Percentiles rank a stretch among this genome's conserved stretches.
These are phyloP conservation scores for Acromyrmex echinatior DNA, from an alignment of 1,140 invertebrate genomes.

Conservation along the genomic window DNA sequence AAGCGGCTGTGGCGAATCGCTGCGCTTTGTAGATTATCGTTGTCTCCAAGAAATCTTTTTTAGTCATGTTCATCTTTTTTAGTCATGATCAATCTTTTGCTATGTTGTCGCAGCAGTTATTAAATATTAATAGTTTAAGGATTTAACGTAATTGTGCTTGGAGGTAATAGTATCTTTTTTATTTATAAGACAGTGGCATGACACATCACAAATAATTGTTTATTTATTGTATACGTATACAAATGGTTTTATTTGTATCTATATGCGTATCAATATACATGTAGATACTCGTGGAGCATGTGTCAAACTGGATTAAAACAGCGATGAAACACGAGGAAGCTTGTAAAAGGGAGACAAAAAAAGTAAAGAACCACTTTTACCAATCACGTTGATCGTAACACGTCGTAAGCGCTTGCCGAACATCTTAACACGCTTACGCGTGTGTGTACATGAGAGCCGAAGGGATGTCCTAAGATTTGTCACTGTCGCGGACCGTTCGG, in stretches of 20 bases:
- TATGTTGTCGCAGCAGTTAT: background rate
- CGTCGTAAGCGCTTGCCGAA: conserved; percentile 5
- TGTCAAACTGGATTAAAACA: conserved; percentile 53
- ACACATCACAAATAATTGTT: conserved; percentile 1
- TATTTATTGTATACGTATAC: background rate
- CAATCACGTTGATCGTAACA: conserved; percentile 49
- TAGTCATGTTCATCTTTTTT: too few relatives aligned
- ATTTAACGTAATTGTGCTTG: conserved; percentile 11
- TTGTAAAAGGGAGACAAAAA: conserved; percentile 45
- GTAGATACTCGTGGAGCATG: conserved; percentile 44
- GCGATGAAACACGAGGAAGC: conserved; percentile 54
- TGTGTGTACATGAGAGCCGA: conserved; percentile 20
- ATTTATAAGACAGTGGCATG: background rate
- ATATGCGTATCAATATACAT: conserved; percentile 5
- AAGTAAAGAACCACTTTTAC: conserved; percentile 43
- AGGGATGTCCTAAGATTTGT: conserved; percentile 70
- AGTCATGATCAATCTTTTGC: background rate
- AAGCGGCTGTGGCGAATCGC: conserved; percentile 45
- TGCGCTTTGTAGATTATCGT: conserved; percentile 44
- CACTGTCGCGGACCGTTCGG: conserved; percentile 62
- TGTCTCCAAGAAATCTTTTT: conserved; percentile 19
- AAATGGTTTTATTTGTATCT: conserved; percentile 15
- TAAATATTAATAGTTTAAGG: conserved; percentile 13
- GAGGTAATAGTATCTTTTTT: background rate
- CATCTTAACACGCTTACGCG: conserved; percentile 15